Evolutionary conservation across 2,888 invertebrate species (phyloP), one percentile per base, ranked within the genome.

Genomic region (Tetrapedia diversipes): DNA sequence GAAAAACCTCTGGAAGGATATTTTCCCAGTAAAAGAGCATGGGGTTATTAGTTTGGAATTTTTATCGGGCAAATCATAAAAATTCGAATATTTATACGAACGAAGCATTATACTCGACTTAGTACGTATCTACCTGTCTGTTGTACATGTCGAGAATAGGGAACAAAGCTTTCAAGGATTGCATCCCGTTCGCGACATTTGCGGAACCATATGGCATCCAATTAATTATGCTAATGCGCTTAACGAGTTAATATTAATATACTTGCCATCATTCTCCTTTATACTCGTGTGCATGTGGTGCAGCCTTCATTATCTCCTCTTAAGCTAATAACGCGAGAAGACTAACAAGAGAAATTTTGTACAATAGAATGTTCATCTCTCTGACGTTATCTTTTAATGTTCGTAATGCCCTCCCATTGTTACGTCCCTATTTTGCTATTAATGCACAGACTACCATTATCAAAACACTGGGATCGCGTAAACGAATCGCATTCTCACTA

Each of bases 201-300:
- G n/a, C n/a, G n/a, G n/a, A n/a, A n/a, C n/a, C n/a, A n/a, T n/a
- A n/a, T n/a, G n/a, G n/a, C n/a, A n/a, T n/a, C n/a, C n/a, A n/a
- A n/a, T n/a, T n/a, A n/a, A n/a, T n/a, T n/a, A n/a, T n/a, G n/a
- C n/a, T 51, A 51, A 51, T 29, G 7, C 16, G 29, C 49, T 51
- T 51, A 51, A 51, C 16, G 27, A 51, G 4, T 51, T 51, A 51
- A 51, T 51, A 16, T 43, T 43, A n/a, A n/a, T n/a, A n/a, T n/a
- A n/a, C 19, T 19, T 43, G n/a, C n/a, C 43, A 43, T 19, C n/a
- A 43, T 43, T 45, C 10, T 10, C 45, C 45, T 22, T 10, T 10
- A 22, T 22, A 8, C 43, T 0, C 22, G 10, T 22, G 10, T 22
- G 45, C 3, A 16, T 3, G 8, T n/a, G n/a, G n/a, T n/a, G 22